Evolutionary conservation across 2,113 vertebrate genomes (phyloP).

Genomic region (Mobula birostris): DNA sequence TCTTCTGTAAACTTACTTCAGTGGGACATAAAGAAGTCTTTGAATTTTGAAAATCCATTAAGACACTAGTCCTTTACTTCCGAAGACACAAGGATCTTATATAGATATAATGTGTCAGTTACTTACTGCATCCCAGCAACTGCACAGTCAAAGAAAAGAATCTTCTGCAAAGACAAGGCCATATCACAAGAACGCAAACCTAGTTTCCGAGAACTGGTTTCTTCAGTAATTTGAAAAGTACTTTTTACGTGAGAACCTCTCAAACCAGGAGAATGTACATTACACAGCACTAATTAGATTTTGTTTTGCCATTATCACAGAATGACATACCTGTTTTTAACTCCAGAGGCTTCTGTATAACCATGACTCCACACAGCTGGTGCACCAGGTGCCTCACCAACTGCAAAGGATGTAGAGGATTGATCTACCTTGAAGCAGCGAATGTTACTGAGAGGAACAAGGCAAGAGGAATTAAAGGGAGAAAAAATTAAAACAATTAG

Average conservation of each 20-base stretch:
- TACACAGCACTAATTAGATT: slow-evolving; percentile 4
- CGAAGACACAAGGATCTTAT: slow-evolving; percentile 44
- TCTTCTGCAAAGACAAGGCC: not conserved
- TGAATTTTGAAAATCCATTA: slow-evolving; percentile 47
- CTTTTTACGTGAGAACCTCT: not conserved
- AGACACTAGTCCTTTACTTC: slow-evolving; percentile 44
- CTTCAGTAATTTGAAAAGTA: slow-evolving; percentile 31
- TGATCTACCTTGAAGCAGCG: slow-evolving; percentile 96
- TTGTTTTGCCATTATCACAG: not conserved
- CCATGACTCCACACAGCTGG: slow-evolving; percentile 96
- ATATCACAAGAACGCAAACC: not conserved
- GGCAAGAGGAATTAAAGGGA: not conserved
- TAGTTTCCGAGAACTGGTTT: not conserved
- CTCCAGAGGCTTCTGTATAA: slow-evolving; percentile 86
- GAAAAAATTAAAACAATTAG: slow-evolving; percentile 26
- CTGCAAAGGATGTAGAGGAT: slow-evolving; percentile 63
- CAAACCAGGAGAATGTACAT: not conserved
- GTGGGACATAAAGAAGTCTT: slow-evolving; percentile 51
- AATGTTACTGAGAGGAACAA: slow-evolving; percentile 73
- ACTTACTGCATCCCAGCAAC: slow-evolving; percentile 55
- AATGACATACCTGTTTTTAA: slow-evolving; percentile 89
- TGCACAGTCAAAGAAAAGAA: slow-evolving; percentile 43
- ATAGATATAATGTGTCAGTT: slow-evolving; percentile 43
- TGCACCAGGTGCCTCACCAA: slow-evolving; percentile 73
- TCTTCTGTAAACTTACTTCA: slow-evolving; percentile 49